Conservation (phyloP, 2,888 invertebrate species). For the Yponomeuta evonymella region DNA sequence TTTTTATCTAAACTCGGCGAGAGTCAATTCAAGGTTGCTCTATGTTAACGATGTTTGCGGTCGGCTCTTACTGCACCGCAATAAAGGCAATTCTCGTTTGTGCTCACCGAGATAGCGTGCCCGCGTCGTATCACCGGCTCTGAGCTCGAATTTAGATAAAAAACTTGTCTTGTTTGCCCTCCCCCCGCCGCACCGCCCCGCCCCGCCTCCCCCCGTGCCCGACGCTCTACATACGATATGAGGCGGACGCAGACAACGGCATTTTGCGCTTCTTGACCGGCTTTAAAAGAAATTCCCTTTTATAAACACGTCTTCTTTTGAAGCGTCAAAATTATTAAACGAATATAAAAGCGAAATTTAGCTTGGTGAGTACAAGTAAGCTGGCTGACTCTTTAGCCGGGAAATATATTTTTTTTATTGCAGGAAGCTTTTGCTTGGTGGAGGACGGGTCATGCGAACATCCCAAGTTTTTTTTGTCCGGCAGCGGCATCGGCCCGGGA, state of each 20-base stretch:
- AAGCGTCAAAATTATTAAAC: neutral
- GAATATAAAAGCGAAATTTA: neutral
- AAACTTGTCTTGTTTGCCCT: neutral
- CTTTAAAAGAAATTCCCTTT: conserved; percentile 6
- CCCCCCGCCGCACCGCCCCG: neutral
- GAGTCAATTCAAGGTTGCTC: neutral
- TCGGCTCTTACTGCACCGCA: neutral
- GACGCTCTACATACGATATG: conserved; percentile 23
- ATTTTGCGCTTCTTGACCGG: neutral
- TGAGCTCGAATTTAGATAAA: conserved; percentile 3
- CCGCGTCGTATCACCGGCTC: neutral
- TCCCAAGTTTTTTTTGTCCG: no score
- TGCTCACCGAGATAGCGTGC: neutral
- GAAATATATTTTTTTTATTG: no score
- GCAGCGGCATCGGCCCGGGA: no score
- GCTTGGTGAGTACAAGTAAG: neutral
- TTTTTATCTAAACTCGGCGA: neutral
- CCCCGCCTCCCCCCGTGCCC: neutral
- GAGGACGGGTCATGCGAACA: no score
- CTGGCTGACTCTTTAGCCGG: no score
- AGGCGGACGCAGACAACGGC: conserved; percentile 14
- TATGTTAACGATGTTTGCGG: neutral
- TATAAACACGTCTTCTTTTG: neutral
- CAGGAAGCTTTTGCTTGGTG: no score
- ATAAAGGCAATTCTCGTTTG: neutral